Base-by-base conservation (phyloP, 23 tunicate genomes). In the Diplosoma virens region DNA sequence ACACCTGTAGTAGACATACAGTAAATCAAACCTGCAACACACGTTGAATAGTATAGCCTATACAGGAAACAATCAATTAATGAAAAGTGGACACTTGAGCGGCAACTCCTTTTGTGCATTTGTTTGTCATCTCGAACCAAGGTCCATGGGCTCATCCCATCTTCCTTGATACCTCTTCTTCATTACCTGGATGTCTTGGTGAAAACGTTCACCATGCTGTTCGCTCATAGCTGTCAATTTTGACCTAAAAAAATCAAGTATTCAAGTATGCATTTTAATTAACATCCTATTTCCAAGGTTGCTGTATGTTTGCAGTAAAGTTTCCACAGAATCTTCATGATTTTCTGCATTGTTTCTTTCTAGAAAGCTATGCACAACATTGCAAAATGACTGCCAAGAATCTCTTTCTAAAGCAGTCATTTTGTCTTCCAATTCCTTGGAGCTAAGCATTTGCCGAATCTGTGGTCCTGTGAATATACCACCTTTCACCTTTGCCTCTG, bases 141-240 rank as follows among this genome's bases (percentile, higher is more conserved):
- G 65, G 65, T 58, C 65, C 71, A 64, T 64, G 35, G 35, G 9
- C 71, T 25, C 35, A 64, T 56, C 71, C 71, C 35, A 64, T 64
- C 71, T 25, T 64, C 35, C 71, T 64, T 32, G 71, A 32, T 64
- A 64, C 71, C 37, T 64, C 37, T 64, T 64, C 71, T 29, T 36
- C 35, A 28, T 64, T 64, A 64, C 71, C 71, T 64, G 25, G 37
- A 64, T 64, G 37, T 64, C 71, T 64, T 64, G 71, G 71, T 64
- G 71, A 58, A n/a, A n/a, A n/a, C n/a, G n/a, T n/a, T n/a, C n/a
- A n/a, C n/a, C 65, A 58, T 58, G 21, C 65, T 58, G 21, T 58
- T 58, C n/a, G 65, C 65, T 58, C 21, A 58, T 22, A 58, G 14
- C 65, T 58, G 65, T 58, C 26, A 58, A 58, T 11, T 58, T 58